Evolutionary conservation across 2,888 invertebrate genomes (phyloP), one percentile per base, ranked within the genome.

Genomic region (Melanotus villosus): DNA sequence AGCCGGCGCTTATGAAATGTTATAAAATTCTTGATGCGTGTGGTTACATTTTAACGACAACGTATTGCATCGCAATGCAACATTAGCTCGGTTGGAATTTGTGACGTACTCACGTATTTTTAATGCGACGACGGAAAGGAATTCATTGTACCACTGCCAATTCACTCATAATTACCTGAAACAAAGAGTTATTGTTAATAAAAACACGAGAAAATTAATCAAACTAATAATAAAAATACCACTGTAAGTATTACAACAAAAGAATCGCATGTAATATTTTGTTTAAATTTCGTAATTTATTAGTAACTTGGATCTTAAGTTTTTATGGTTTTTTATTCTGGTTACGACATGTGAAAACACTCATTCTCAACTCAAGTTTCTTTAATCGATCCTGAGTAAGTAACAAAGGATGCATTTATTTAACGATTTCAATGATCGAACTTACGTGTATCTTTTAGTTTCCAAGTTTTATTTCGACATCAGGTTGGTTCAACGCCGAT

Each of bases 101-200:
- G 38, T 36, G 57, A 57, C 38, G 41, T 58, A 58, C 57, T 58
- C 16, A 58, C 57, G 34, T 14, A 41, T 23, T 58, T 38, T 41
- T 26, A 34, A 4, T 32, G 21, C 5, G n/a, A 16, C 10, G 10
- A 23, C 14, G 41, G 38, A 57, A 23, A 2, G 57, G 12, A 57
- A 57, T 36, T 38, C 12, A 2, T 18, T 9, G 14, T 12, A 2
- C 32, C 5, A 52, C 32, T 52, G 52, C 32, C 19, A 52, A 32
- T 32, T 52, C 16, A 5, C 32, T 10, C 16, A 32, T 18, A 32
- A 30, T 38, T 58, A 58, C 57, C 57, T 58, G 57, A 38, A 58
- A 58, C 57, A 58, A 41, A 58, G 26, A 36, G 9, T 21, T 21
- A 58, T 26, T 26, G 36, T 36, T 41, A 41, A 12, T 41, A 19